A percentile compares a stretch with the other conserved stretches of the same genome.
phyloP scores from a whole-genome alignment of 2,797 vertebrate genomes.

The Tenualosa thibaudeaui region DNA sequence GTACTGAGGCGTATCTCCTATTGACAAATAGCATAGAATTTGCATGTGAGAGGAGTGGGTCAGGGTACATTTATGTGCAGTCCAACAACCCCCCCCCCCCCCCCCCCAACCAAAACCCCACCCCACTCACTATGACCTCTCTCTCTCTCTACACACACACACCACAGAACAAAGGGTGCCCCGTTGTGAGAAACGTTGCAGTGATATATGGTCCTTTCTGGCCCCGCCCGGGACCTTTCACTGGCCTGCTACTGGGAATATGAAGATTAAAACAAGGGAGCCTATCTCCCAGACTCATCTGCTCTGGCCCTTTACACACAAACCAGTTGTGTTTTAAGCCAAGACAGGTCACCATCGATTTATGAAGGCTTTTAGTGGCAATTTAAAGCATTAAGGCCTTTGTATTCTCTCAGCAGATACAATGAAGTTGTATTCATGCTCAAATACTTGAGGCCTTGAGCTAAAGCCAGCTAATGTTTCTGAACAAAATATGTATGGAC shows the following conservation, averaged over 20 bases:
- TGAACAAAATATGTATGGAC: background rate
- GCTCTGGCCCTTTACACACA: background rate
- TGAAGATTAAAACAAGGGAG: background rate
- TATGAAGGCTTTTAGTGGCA: background rate
- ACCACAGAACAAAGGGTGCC: background rate
- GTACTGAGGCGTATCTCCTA: background rate
- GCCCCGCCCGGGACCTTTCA: background rate
- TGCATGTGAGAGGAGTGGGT: background rate
- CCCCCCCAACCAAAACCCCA: background rate
- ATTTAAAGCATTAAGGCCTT: background rate
- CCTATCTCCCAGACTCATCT: slow-evolving; percentile 1
- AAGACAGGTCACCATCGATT: background rate
- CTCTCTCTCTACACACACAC: background rate
- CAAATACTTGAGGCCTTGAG: background rate
- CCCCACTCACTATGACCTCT: background rate
- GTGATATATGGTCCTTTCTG: slow-evolving; percentile 5
- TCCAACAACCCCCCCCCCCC: background rate
- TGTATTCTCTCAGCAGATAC: background rate
- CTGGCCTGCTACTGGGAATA: background rate
- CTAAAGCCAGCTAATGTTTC: background rate
- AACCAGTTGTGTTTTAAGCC: background rate
- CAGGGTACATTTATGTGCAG: background rate
- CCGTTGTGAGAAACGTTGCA: background rate
- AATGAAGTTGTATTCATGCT: background rate
- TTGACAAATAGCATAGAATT: slow-evolving; percentile 3